A percentile compares a stretch with the other conserved stretches of the same genome.
Evolutionary conservation across 2,888 invertebrate genomes (phyloP).

Genomic region (Heteromurus nitidus): DNA sequence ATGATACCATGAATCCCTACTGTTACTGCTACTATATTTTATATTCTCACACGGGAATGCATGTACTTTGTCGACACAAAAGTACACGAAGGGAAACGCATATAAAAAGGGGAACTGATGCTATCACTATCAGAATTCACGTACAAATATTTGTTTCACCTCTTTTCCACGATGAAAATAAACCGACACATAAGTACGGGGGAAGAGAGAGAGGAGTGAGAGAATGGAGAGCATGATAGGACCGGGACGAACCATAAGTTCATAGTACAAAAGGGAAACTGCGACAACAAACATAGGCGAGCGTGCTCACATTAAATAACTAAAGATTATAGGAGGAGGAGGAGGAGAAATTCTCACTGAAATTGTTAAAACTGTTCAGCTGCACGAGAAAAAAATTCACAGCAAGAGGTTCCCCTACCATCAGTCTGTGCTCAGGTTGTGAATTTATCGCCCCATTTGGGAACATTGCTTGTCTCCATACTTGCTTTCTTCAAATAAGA

Average conservation of each 20-base stretch:
- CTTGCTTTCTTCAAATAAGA: too few relatives aligned
- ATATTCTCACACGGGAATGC: too few relatives aligned
- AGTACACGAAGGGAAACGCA: not conserved
- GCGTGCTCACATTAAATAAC: constrained; percentile 18
- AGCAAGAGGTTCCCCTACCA: too few relatives aligned
- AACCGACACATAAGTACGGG: not conserved
- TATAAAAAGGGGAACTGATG: constrained; percentile 16
- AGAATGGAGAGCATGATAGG: too few relatives aligned
- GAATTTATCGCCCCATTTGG: too few relatives aligned
- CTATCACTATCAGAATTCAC: constrained; percentile 46
- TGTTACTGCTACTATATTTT: not conserved
- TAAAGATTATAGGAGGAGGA: not conserved
- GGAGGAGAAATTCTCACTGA: not conserved
- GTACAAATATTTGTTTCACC: constrained; percentile 46
- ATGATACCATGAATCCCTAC: constrained; percentile 25
- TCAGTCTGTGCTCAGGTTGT: too few relatives aligned
- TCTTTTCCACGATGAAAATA: constrained; percentile 20
- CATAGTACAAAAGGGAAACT: too few relatives aligned
- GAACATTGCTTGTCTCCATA: too few relatives aligned
- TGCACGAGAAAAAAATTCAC: constrained; percentile 16
- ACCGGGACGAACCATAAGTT: too few relatives aligned
- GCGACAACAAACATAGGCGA: not conserved
- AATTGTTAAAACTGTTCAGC: constrained; percentile 22
- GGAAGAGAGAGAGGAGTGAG: constrained; percentile 2
- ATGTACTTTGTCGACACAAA: constrained; percentile 8